Percentiles rank a stretch among this genome's conserved stretches.
Conservation (phyloP, 2,797 vertebrate species). For the Sebastes itinus region DNA sequence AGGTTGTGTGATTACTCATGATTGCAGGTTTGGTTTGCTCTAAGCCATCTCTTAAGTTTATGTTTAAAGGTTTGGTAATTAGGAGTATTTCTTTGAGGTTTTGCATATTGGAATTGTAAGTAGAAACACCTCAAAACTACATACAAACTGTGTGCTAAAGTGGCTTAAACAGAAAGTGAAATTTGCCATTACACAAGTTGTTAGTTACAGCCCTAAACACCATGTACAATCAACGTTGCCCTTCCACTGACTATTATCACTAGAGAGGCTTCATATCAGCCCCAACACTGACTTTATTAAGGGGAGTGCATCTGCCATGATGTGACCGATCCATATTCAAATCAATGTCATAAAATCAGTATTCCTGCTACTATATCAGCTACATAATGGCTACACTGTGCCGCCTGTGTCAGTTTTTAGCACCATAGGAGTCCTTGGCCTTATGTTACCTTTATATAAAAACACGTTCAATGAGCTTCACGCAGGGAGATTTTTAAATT, state of each 20-base stretch:
- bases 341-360: neutral
- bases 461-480: neutral
- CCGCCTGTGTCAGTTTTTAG: neutral
- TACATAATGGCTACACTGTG: neutral
- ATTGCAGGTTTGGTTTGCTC: too few relatives aligned
- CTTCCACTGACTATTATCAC: too few relatives aligned
- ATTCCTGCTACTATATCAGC: neutral
- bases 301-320: neutral
- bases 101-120: too few relatives aligned
- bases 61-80: too few relatives aligned
- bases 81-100: too few relatives aligned
- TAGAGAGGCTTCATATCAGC: neutral
- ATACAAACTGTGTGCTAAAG: neutral
- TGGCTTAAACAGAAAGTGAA: neutral
- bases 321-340: neutral
- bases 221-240: neutral
- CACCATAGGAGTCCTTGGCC: neutral
- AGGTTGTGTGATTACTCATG: too few relatives aligned
- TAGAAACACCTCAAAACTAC: too few relatives aligned
- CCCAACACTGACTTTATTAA: too few relatives aligned
- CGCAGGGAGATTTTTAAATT: neutral
- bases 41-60: too few relatives aligned
- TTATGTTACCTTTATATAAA: neutral
- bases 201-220: neutral
- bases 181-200: neutral